Percentiles rank a stretch among this genome's conserved stretches.
These are phyloP conservation scores for Aquatica leii DNA, from an alignment of 2,888 invertebrate species.

Conservation along the genomic window DNA sequence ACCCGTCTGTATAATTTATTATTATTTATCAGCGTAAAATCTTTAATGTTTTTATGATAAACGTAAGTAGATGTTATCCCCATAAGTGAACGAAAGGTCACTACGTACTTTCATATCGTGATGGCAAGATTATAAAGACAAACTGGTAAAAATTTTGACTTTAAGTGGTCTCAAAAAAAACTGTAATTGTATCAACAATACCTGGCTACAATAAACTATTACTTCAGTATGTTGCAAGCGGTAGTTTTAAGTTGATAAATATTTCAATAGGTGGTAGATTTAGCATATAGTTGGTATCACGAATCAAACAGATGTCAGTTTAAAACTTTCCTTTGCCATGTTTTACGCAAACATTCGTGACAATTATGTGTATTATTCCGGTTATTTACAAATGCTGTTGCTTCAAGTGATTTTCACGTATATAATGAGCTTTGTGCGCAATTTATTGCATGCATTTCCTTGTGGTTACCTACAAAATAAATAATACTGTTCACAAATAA, in stretches of 20 bases:
- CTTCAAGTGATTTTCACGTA: constrained; percentile 28
- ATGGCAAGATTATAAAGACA: neutral
- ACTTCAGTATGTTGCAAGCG: neutral
- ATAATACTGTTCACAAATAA: neutral
- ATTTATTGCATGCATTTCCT: constrained; percentile 13
- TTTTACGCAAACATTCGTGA: constrained; percentile 40
- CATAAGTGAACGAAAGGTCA: too few relatives aligned
- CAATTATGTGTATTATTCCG: constrained; percentile 34
- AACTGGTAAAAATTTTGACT: neutral
- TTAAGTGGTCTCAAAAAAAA: too few relatives aligned
- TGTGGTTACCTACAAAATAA: neutral
- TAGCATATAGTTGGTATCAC: constrained; percentile 32
- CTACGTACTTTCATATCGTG: too few relatives aligned
- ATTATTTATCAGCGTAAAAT: too few relatives aligned
- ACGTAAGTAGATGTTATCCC: too few relatives aligned
- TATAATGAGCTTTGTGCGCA: constrained; percentile 25
- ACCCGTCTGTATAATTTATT: too few relatives aligned
- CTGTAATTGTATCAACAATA: too few relatives aligned
- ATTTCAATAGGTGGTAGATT: constrained; percentile 30
- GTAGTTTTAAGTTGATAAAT: constrained; percentile 18
- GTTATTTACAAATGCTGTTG: constrained; percentile 28
- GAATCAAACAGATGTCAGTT: constrained; percentile 39
- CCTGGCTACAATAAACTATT: too few relatives aligned
- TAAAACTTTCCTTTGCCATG: constrained; percentile 37
- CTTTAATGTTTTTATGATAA: too few relatives aligned